These are phyloP conservation scores for Rhopalosiphum padi DNA, from an alignment of 1,140 invertebrate genomes.

Conservation along the genomic window DNA sequence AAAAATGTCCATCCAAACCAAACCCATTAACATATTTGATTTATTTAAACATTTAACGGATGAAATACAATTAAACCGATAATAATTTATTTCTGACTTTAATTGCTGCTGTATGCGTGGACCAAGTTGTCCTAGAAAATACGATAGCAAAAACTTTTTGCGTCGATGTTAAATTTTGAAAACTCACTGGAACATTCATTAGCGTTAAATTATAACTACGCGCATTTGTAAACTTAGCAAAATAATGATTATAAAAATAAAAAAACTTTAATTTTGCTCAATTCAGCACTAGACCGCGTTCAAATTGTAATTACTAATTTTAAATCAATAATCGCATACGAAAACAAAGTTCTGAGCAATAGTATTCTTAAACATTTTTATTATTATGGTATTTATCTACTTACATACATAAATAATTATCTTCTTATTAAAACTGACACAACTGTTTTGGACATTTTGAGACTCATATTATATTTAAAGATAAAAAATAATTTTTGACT, in stretches of 20 bases:
- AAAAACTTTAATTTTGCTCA: background rate
- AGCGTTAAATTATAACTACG: background rate
- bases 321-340: background rate
- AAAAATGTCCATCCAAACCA: background rate
- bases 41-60: conserved; percentile 12
- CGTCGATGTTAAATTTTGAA: background rate
- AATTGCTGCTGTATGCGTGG: background rate
- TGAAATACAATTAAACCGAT: conserved; percentile 2
- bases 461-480: background rate
- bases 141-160: background rate
- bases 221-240: background rate
- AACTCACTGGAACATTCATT: conserved; percentile 15
- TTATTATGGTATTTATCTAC: background rate
- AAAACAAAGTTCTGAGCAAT: background rate
- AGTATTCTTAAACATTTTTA: background rate
- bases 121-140: conserved; percentile 5
- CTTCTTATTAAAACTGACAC: no score
- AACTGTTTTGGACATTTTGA: no score
- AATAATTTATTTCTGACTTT: conserved; percentile 5
- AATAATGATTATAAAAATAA: background rate
- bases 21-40: conserved; percentile 22
- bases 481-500: background rate
- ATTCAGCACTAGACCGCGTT: background rate
- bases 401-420: background rate
- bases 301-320: background rate